Percentiles rank a stretch among this genome's conserved stretches.
These are phyloP conservation scores for Siniperca knerii DNA, from an alignment of 2,113 vertebrate species.

Conservation along the genomic window DNA sequence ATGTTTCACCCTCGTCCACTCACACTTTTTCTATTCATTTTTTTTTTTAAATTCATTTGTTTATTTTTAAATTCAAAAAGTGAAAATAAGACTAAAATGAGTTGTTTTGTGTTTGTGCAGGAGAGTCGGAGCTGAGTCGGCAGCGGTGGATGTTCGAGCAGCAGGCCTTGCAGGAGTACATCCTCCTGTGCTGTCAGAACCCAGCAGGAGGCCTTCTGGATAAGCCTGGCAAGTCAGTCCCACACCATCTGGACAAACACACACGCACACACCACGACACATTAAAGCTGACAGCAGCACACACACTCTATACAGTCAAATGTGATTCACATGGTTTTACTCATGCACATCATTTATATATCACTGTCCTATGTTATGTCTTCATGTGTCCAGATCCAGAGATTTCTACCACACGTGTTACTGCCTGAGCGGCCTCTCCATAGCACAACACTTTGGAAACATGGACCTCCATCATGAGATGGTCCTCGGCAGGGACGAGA, in stretches of 20 bases:
- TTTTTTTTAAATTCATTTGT: neutral
- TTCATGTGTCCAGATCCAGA: conserved; percentile 85
- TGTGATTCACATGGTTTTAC: neutral
- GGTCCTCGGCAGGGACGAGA: conserved; percentile 90
- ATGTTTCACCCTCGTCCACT: too few relatives aligned
- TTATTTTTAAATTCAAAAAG: neutral
- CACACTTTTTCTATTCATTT: too few relatives aligned
- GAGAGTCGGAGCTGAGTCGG: conserved; percentile 89
- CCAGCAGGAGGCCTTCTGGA: conserved; percentile 93
- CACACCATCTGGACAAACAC: conserved; percentile 54
- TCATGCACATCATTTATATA: neutral
- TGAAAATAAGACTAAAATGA: neutral
- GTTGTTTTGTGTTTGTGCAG: conserved; percentile 73
- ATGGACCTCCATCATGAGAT: conserved; percentile 88
- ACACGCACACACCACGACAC: conserved; percentile 9
- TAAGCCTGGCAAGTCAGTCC: conserved; percentile 97
- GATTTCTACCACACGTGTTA: conserved; percentile 99
- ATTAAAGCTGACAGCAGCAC: neutral
- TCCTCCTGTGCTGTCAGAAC: conserved; percentile 97
- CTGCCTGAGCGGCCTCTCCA: conserved; percentile 94
- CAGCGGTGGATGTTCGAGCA: conserved; percentile 96
- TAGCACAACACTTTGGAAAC: conserved; percentile 97
- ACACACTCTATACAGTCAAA: neutral
- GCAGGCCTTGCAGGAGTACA: conserved; percentile 96
- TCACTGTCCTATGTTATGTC: neutral